phyloP scores from a whole-genome alignment of 2,888 invertebrate species.

The Drosophila paranaensis region DNA sequence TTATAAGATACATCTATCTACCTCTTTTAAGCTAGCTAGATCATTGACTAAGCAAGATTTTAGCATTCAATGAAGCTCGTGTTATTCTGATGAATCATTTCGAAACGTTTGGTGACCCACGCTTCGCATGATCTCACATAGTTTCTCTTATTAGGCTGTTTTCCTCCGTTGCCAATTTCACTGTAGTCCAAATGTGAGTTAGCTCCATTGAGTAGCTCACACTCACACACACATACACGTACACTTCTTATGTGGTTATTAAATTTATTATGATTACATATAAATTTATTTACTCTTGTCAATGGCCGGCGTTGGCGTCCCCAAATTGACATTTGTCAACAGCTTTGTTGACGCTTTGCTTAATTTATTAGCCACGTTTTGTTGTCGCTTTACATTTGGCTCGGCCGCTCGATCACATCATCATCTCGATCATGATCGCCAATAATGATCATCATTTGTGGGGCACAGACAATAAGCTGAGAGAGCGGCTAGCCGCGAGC shows the following conservation, averaged over 20 bases:
- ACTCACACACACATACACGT: neutral
- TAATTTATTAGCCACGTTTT: constrained; percentile 67
- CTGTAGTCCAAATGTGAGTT: constrained; percentile 27
- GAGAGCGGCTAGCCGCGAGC: constrained; percentile 30
- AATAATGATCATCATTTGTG: constrained; percentile 19
- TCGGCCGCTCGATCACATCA: constrained; percentile 53
- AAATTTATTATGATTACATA: constrained; percentile 22
- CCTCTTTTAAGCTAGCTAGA: neutral
- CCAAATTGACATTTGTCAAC: constrained; percentile 66
- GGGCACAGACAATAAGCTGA: constrained; percentile 17
- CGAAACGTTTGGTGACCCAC: constrained; percentile 19
- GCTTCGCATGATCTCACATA: constrained; percentile 45
- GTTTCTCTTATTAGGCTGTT: constrained; percentile 36
- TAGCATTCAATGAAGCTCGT: neutral
- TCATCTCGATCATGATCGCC: constrained; percentile 32
- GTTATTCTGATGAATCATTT: constrained; percentile 19
- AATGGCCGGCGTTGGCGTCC: constrained; percentile 47
- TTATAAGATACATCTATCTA: neutral
- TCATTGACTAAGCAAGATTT: neutral
- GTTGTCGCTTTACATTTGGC: constrained; percentile 52
- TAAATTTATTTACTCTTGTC: constrained; percentile 11
- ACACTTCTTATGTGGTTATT: constrained; percentile 21
- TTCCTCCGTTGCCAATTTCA: constrained; percentile 42
- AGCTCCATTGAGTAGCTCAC: constrained; percentile 11
- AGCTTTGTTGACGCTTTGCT: constrained; percentile 63